Evolutionary conservation across 1,140 invertebrate genomes (phyloP).

Genomic region (Tenebrio molitor): DNA sequence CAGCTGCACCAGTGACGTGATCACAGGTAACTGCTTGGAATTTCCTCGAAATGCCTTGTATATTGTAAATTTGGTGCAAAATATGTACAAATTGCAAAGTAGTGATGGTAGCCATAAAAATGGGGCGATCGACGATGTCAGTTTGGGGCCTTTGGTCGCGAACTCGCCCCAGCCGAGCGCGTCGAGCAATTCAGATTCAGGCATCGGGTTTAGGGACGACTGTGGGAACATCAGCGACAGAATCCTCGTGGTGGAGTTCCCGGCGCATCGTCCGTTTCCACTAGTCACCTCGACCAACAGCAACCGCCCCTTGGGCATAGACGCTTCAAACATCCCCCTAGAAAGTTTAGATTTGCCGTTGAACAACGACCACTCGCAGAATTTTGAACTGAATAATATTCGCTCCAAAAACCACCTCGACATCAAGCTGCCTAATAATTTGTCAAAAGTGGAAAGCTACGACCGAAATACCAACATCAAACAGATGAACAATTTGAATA

Average conservation of each 20-base stretch:
- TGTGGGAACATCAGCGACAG: conserved; percentile 84
- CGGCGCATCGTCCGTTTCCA: conserved; percentile 61
- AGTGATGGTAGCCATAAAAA: conserved; percentile 42
- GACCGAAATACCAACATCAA: conserved; percentile 44
- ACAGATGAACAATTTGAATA: conserved; percentile 59
- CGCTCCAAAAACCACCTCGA: conserved; percentile 43
- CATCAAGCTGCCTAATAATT: conserved; percentile 40
- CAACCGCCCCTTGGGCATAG: conserved; percentile 59
- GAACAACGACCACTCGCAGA: conserved; percentile 49
- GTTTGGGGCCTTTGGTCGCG: conserved; percentile 66
- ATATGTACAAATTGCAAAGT: conserved; percentile 74
- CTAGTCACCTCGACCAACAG: conserved; percentile 60
- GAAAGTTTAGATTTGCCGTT: conserved; percentile 55
- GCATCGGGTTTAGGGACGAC: conserved; percentile 85
- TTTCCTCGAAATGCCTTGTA: conserved; percentile 92
- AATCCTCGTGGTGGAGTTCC: conserved; percentile 86
- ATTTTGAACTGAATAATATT: conserved; percentile 50
- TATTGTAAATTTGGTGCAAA: conserved; percentile 81
- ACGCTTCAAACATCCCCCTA: conserved; percentile 55
- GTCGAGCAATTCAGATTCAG: conserved; percentile 95
- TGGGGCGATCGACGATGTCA: conserved; percentile 53
- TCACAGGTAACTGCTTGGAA: conserved; percentile 79
- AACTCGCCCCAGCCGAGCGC: conserved; percentile 88
- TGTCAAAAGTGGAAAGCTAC: conserved; percentile 35
- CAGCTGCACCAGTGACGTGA: conserved; percentile 79